Base-by-base conservation (phyloP, 1,140 invertebrate genomes). In the Drosophila pallidifrons region DNA sequence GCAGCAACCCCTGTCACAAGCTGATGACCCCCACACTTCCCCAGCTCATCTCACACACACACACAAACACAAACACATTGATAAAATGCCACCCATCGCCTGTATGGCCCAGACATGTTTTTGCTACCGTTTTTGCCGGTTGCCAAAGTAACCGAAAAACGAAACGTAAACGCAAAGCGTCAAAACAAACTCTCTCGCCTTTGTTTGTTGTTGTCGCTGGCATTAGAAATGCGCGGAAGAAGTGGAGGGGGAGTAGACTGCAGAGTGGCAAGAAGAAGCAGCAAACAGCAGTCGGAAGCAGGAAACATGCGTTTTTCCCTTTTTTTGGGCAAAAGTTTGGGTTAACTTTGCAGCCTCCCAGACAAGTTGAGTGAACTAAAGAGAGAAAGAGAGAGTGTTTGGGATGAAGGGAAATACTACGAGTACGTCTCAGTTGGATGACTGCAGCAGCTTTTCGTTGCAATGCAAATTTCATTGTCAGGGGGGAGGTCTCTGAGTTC, bases 131-230 rank as follows among this genome's bases (percentile, higher is more conserved):
- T 57, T 20, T 81, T 77, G 85, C 77, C 77, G 78, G 85, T 88
- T 89, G 75, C 66, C 69, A 61, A 61, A 59, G 78, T 51, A 73
- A 89, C 82, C 65, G n/a, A 66, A 64, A 81, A 68, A 57, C 52
- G 5, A 64, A 51, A 51, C 20, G 49, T 1, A 51, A 65, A 69
- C 54, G 75, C 45, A 77, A 77, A 67, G 72, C 79, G 82, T 82
- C 82, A 88, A 88, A 88, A 88, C 83, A 88, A 78, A 75, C 83
- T 77, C 83, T 77, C 52, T 47, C 13, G 57, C 51, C 69, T 80
- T 83, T 83, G 83, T 88, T 70, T 54, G 58, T 32, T 70, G 47
- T 32, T 70, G 47, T 65, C 82, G 78, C 65, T 81, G 66, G 59
- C 13, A 51, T 52, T 54, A 38, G 28, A 30, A 16, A 28, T 13